These are phyloP conservation scores for Phenganax stokvisi DNA, from an alignment of 92 coral and sea anemone species.

Conservation along the genomic window DNA sequence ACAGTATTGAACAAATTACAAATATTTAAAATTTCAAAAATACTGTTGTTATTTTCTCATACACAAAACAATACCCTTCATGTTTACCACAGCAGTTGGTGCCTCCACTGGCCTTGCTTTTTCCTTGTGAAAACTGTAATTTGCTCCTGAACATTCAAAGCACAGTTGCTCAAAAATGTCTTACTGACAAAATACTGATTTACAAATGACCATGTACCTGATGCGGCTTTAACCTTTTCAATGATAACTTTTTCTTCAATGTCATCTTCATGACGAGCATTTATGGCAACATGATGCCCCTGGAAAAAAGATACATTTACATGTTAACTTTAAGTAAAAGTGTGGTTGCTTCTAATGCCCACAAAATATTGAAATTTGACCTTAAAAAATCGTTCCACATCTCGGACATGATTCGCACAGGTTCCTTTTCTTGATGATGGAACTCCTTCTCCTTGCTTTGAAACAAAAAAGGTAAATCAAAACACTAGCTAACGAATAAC, in stretches of 20 bases:
- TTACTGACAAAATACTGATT: neutral
- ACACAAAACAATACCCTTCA: neutral
- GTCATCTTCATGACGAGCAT: slow-evolving; percentile 83
- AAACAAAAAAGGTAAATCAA: neutral
- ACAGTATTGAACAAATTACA: neutral
- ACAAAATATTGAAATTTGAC: slow-evolving; percentile 32
- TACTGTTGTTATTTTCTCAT: neutral
- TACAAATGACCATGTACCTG: slow-evolving; percentile 53
- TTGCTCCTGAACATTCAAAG: slow-evolving; percentile 63
- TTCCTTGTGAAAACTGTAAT: slow-evolving; percentile 93
- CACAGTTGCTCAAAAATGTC: neutral
- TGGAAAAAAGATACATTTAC: slow-evolving; percentile 13
- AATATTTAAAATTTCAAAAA: neutral
- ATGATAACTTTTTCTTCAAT: slow-evolving; percentile 74
- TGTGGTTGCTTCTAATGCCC: neutral
- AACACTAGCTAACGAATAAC: neutral
- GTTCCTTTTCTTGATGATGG: slow-evolving; percentile 85
- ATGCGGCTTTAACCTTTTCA: slow-evolving; percentile 81
- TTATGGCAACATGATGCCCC: slow-evolving; percentile 97
- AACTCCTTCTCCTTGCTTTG: slow-evolving; percentile 91
- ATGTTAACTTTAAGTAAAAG: neutral
- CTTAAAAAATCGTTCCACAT: slow-evolving; percentile 83
- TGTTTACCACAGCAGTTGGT: slow-evolving; percentile 66
- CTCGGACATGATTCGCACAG: slow-evolving; percentile 85
- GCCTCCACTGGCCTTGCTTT: slow-evolving; percentile 87